Base-by-base conservation (phyloP, 2,113 vertebrate genomes). In the Indicator maculatus region DNA sequence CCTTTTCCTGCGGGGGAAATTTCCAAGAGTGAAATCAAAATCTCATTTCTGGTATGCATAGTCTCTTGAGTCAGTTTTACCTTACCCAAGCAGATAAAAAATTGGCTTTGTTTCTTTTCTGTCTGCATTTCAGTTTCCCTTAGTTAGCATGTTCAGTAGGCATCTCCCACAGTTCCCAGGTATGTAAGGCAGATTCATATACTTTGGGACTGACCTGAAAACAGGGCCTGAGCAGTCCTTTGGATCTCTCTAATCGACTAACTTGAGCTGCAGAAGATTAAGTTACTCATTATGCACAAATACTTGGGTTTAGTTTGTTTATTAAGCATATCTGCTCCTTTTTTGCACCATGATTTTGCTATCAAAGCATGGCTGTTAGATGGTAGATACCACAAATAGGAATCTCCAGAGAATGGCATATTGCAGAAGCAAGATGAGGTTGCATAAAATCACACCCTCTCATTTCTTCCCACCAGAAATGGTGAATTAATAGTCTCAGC, bases 1-100 rank as follows among this genome's bases (percentile, higher is more conserved):
- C 28, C n/a, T 91, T 93, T 95, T 96, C 89, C 89, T 95, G 78
- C 50, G 55, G 21, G 19, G 19, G 50, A 63, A 66, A 79, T 85
- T 93, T 94, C 89, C 81, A 92, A 87, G 16, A 85, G 18, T 55
- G 45, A 15, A 65, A 13, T 79, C 45, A 79, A 73, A 92, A 73
- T 65, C 59, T 72, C 56, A 56, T 83, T 94, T 78, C 71, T 83
- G 74, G 39, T 66, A 30, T 66, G 41, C 63, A 82, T 92, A 91
- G 87, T 66, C 55, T 87, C 81, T 76, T 85, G 50, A 92, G 63
- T 76, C 52, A 76, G 50, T 76, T 75, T 75, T 69, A 66, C 63
- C 31, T 79, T 75, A 73, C 13, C 28, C 33, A 81, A 89, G 47
- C 70, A 79, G 63, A 85, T 8, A 93, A 19, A 94, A 92, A 92